Percentiles rank a stretch among this genome's conserved stretches.
phyloP scores from a whole-genome alignment of 2,797 vertebrate genomes.

The Muscicapa striata region DNA sequence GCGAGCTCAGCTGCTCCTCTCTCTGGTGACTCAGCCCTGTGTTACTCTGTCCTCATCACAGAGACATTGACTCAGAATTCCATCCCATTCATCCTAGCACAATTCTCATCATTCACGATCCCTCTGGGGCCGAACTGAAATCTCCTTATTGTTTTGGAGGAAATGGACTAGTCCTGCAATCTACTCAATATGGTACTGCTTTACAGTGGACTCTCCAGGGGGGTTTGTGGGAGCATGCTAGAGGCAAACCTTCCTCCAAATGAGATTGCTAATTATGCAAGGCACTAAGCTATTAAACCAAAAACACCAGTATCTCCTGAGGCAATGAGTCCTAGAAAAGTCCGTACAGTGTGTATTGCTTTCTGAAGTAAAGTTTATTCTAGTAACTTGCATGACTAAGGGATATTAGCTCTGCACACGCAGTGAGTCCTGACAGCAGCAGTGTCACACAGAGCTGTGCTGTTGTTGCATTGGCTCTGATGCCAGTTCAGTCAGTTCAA shows the following conservation, averaged over 20 bases:
- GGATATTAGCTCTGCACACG: neutral
- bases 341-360: rapidly evolving
- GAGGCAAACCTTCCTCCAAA: neutral
- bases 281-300: neutral
- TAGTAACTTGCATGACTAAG: neutral
- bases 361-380: neutral
- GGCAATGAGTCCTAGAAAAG: neutral
- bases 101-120: neutral
- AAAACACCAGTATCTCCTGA: neutral
- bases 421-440: neutral
- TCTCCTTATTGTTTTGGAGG: neutral
- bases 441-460: rapidly evolving
- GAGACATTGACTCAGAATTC: too few species aligned
- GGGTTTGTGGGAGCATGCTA: neutral
- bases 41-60: neutral
- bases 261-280: neutral
- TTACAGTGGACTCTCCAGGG: neutral
- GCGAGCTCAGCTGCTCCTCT: neutral
- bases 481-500: neutral
- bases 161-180: too few species aligned
- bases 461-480: neutral
- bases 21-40: too few species aligned
- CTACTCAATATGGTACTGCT: neutral
- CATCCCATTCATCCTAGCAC: neutral
- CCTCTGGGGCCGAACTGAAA: neutral